A percentile compares a stretch with the other conserved stretches of the same genome.
Conservation (phyloP, 2,888 invertebrate species). For the Tenthredo amoena region DNA sequence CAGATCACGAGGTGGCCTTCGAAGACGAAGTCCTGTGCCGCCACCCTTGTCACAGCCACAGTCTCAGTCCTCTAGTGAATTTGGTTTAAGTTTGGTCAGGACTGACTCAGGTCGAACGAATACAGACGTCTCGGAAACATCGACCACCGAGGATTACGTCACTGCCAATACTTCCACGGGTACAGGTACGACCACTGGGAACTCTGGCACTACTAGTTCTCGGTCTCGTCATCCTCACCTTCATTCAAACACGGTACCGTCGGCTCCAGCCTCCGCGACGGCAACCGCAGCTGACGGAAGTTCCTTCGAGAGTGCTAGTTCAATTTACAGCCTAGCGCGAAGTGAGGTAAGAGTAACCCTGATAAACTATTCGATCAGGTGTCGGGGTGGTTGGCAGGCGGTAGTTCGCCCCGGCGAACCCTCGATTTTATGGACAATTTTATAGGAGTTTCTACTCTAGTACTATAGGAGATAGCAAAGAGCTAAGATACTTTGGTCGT, state of each 20-base stretch:
- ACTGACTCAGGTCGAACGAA: slow-evolving; percentile 88
- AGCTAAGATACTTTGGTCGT: slow-evolving; percentile 49
- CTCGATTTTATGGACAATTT: slow-evolving; percentile 44
- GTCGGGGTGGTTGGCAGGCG: slow-evolving; percentile 23
- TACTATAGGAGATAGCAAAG: slow-evolving; percentile 19
- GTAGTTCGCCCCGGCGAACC: slow-evolving; percentile 8
- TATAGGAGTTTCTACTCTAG: slow-evolving; percentile 44
- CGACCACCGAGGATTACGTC: slow-evolving; percentile 92
- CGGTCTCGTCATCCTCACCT: slow-evolving; percentile 79
- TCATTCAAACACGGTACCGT: slow-evolving; percentile 70
- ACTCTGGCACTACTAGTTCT: slow-evolving; percentile 76
- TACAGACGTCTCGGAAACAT: slow-evolving; percentile 92
- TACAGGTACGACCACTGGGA: slow-evolving; percentile 78
- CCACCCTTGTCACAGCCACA: slow-evolving; percentile 72
- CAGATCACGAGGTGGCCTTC: slow-evolving; percentile 69
- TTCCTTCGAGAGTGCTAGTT: slow-evolving; percentile 93
- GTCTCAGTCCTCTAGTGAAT: slow-evolving; percentile 76
- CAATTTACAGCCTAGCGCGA: slow-evolving; percentile 88
- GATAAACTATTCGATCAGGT: slow-evolving; percentile 48
- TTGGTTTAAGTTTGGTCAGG: slow-evolving; percentile 81
- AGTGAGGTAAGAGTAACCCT: slow-evolving; percentile 80
- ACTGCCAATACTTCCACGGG: slow-evolving; percentile 86
- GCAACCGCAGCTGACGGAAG: slow-evolving; percentile 83
- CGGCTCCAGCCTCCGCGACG: slow-evolving; percentile 71
- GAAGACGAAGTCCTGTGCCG: slow-evolving; percentile 72